Conservation (phyloP, 1,140 invertebrate species). For the Drosophila kurseongensis region DNA sequence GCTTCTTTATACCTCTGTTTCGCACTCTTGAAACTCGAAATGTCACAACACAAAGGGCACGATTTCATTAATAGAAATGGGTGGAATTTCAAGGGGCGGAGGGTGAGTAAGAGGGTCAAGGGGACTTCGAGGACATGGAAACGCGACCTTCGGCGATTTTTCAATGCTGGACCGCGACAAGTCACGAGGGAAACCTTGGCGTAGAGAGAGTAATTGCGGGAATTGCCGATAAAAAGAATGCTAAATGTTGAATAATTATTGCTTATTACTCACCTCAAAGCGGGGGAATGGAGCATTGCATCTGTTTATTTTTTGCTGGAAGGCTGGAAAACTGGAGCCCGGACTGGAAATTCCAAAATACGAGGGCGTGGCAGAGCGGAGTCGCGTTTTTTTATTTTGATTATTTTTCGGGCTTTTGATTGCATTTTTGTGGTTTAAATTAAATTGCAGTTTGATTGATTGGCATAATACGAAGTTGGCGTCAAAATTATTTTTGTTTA, state of each 20-base stretch:
- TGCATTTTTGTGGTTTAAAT: constrained; percentile 55
- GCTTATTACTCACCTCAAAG: constrained; percentile 62
- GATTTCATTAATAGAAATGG: constrained; percentile 43
- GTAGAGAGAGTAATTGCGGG: constrained; percentile 33
- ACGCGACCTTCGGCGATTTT: constrained; percentile 44
- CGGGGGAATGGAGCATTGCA: constrained; percentile 43
- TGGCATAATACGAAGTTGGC: constrained; percentile 77
- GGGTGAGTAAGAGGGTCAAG: too few species aligned
- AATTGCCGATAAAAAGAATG: constrained; percentile 26
- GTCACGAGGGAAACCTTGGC: constrained; percentile 25
- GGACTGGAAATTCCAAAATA: constrained; percentile 9
- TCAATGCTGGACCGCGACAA: constrained; percentile 34
- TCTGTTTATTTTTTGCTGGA: constrained; percentile 40
- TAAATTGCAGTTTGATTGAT: constrained; percentile 70
- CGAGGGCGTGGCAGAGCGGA: constrained; percentile 35
- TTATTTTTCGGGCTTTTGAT: constrained; percentile 35
- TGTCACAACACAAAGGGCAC: constrained; percentile 43
- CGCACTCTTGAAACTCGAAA: constrained; percentile 34
- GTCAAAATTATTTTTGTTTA: constrained; percentile 22
- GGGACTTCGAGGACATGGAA: constrained; percentile 24
- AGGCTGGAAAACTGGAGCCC: constrained; percentile 12
- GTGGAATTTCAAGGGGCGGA: not conserved
- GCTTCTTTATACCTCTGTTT: constrained; percentile 3
- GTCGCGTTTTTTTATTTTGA: constrained; percentile 45
- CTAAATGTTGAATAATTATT: constrained; percentile 15